Evolutionary conservation across 2,888 invertebrate genomes (phyloP), one percentile per base, ranked within the genome.

Genomic region (Saturnia pavonia): DNA sequence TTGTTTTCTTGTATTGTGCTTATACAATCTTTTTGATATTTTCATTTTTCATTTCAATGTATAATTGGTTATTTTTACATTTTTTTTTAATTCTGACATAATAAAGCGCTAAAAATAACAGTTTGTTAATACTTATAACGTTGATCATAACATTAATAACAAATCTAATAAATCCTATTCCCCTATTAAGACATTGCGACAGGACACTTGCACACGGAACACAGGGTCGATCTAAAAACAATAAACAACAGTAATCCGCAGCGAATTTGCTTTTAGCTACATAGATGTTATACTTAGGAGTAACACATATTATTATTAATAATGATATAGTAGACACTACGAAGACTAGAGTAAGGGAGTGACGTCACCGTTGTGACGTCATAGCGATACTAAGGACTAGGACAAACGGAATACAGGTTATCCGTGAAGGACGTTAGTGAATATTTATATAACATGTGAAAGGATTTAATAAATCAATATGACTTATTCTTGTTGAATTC

Each of bases 241-340:
- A n/a, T n/a, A n/a, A 12, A 16, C 4, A 67, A 67, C 16, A 40
- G 14, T 34, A 27, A 57, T 48, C 54, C 74, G 75, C 78, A 80
- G 76, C 74, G 73, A 78, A 75, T 69, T 69, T 74, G 73, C 75
- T 78, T n/a, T n/a, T 76, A 78, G 74, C 74, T 75, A 80, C 74
- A 76, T 77, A 79, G 79, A 77, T 71, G 72, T 70, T 82, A 85
- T 75, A 79, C 85, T 65, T 87, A 87, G 54, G 80, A 82, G 73
- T 81, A 84, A 87, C 80, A 82, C n/a, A n/a, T n/a, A n/a, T n/a
- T 82, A 85, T 80, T 76, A 81, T 79, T 76, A 78, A 78, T 80
- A 83, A 71, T 78, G 74, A 81, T 79, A 84, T 80, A 82, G 76
- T 80, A 84, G 80, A 84, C 80, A 84, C 90, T 90, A 91, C 91